Conservation (phyloP, 2,797 vertebrate species). For the Helicolenus hilgendorfi region DNA sequence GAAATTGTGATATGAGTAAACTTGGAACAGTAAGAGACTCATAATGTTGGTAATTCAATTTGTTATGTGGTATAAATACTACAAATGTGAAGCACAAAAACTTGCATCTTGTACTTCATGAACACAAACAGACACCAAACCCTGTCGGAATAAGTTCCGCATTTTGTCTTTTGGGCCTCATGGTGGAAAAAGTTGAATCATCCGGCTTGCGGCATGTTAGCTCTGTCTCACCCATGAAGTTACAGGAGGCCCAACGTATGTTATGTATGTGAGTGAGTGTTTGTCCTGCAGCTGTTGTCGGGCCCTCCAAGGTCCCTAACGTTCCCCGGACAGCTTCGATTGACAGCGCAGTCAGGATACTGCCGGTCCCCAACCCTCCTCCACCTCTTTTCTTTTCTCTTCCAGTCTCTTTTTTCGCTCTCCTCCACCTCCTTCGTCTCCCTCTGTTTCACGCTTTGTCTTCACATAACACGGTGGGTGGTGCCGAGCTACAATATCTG, state of each 20-base stretch:
- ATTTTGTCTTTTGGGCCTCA: constrained; percentile 41
- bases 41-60: background rate
- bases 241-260: constrained; percentile 21
- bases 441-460: constrained; percentile 84
- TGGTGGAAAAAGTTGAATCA: constrained; percentile 58
- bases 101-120: background rate
- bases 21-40: background rate
- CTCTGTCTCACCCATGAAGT: constrained; percentile 44
- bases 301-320: constrained; percentile 66
- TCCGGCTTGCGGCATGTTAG: constrained; percentile 44
- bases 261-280: background rate
- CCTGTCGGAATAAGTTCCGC: background rate
- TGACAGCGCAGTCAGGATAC: constrained; percentile 81
- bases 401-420: constrained; percentile 61
- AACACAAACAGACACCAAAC: background rate
- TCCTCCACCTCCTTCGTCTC: constrained; percentile 78
- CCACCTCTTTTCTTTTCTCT: constrained; percentile 51
- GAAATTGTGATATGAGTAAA: background rate
- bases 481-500: constrained; percentile 73
- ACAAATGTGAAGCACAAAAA: background rate
- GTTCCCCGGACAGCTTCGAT: constrained; percentile 75
- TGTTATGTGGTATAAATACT: background rate
- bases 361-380: constrained; percentile 57
- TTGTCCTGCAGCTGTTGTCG: constrained; percentile 81
- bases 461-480: constrained; percentile 83